phyloP scores from a whole-genome alignment of 2,113 vertebrate genomes.

The Hystrix cristata region DNA sequence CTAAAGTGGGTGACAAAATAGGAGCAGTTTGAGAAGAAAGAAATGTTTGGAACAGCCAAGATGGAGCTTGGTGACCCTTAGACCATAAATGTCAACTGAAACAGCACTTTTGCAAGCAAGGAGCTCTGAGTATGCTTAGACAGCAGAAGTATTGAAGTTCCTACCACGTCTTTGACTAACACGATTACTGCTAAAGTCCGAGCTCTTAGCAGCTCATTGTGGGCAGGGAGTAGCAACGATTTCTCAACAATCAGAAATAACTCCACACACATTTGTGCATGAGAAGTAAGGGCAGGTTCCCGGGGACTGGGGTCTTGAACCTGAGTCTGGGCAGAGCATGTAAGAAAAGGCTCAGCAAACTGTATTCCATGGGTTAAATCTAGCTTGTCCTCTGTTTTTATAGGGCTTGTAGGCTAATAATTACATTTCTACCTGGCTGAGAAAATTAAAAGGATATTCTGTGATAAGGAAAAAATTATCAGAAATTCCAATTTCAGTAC shows the following conservation, averaged over 20 bases:
- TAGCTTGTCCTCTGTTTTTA: neutral
- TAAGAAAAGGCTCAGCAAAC: neutral
- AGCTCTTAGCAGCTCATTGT: neutral
- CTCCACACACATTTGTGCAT: accelerated
- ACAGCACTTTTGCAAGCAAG: neutral
- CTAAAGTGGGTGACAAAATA: conserved; percentile 82
- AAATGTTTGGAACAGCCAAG: neutral
- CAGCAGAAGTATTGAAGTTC: accelerated
- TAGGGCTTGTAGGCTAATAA: neutral
- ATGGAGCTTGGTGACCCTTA: neutral
- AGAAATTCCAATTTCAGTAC: neutral
- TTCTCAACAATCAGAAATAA: neutral
- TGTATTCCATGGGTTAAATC: neutral
- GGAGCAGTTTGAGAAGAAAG: neutral
- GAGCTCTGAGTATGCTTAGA: accelerated
- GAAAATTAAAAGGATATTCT: neutral
- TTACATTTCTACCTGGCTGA: neutral
- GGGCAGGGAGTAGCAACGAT: accelerated
- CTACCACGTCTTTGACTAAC: too few relatives aligned
- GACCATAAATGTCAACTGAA: neutral
- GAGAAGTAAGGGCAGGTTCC: neutral
- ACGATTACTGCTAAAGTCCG: neutral
- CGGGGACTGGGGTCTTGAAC: neutral
- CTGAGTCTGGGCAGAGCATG: neutral
- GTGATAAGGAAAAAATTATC: neutral